Percentiles rank a stretch among this genome's conserved stretches.
Evolutionary conservation across 2,797 vertebrate species (phyloP).

Genomic region (Rhabdophis nuchalis): DNA sequence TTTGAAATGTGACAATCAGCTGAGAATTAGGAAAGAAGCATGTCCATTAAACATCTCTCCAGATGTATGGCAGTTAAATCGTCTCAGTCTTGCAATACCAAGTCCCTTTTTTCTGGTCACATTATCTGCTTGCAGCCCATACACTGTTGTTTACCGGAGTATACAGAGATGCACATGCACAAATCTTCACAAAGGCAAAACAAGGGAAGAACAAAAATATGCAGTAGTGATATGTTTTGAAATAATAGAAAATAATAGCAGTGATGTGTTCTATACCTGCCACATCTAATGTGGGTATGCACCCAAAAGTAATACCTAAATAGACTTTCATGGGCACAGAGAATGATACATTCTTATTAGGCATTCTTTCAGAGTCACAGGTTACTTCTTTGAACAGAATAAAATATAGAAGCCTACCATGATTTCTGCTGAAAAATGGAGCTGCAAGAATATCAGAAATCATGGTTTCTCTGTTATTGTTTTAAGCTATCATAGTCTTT

Average conservation of each 20-base stretch:
- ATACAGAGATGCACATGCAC: not conserved
- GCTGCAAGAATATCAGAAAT: not conserved
- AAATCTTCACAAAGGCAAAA: not conserved
- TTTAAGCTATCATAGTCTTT: not conserved
- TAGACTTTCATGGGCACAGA: not conserved
- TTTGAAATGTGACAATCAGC: not conserved
- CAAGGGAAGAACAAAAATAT: not conserved
- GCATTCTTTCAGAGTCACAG: not conserved
- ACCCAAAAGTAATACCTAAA: not conserved
- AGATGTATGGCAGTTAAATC: not conserved
- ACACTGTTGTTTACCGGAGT: not conserved
- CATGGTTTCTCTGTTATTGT: not conserved
- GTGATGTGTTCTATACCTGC: not conserved
- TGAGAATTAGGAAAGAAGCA: not conserved
- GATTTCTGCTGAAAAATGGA: not conserved
- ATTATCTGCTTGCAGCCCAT: not conserved
- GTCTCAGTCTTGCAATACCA: not conserved
- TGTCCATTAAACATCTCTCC: not conserved
- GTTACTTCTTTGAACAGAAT: not conserved
- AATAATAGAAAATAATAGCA: too few relatives aligned
- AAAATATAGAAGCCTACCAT: not conserved
- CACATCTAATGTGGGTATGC: not conserved
- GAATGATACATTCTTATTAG: not conserved
- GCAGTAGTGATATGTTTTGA: not conserved
- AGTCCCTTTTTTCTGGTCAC: not conserved